Evolutionary conservation across 2,888 invertebrate genomes (phyloP).

Genomic region (Ichneumoninae sp.): DNA sequence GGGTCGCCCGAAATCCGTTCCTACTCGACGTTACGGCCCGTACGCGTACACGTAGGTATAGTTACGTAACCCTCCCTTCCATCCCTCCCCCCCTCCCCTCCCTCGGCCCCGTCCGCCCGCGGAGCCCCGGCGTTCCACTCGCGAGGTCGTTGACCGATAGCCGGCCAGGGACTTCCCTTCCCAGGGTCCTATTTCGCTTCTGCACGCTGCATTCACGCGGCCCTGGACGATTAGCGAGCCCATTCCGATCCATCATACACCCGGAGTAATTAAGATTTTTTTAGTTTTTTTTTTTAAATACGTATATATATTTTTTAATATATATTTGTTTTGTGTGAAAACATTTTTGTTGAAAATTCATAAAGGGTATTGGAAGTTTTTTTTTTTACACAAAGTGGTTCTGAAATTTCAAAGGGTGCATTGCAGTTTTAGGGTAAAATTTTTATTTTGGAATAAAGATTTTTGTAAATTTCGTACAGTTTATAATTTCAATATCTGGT

Average conservation of each 20-base stretch:
- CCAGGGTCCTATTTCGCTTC: conserved; percentile 73
- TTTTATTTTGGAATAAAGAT: too few relatives aligned
- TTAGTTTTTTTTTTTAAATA: too few relatives aligned
- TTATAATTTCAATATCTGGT: too few relatives aligned
- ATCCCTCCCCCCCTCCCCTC: conserved; percentile 14
- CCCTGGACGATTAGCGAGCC: conserved; percentile 42
- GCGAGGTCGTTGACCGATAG: conserved; percentile 82
- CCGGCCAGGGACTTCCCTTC: conserved; percentile 76
- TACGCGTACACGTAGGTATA: conserved; percentile 51
- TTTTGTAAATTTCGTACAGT: too few relatives aligned
- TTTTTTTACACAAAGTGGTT: too few relatives aligned
- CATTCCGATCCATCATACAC: neutral
- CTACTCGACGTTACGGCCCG: conserved; percentile 47
- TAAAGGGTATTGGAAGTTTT: too few relatives aligned
- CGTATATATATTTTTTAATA: too few relatives aligned
- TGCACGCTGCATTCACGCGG: conserved; percentile 53
- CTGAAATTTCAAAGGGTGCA: too few relatives aligned
- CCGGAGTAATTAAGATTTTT: too few relatives aligned
- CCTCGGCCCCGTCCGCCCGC: neutral
- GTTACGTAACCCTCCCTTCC: conserved; percentile 62
- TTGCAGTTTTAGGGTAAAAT: too few relatives aligned
- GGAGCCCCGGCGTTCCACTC: conserved; percentile 66
- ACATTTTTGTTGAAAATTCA: too few relatives aligned
- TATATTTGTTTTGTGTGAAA: too few relatives aligned
- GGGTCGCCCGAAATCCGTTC: conserved; percentile 60